Evolutionary conservation across 2,797 vertebrate species (phyloP), one percentile per base, ranked within the genome.

Genomic region (Ispidina lecontei): DNA sequence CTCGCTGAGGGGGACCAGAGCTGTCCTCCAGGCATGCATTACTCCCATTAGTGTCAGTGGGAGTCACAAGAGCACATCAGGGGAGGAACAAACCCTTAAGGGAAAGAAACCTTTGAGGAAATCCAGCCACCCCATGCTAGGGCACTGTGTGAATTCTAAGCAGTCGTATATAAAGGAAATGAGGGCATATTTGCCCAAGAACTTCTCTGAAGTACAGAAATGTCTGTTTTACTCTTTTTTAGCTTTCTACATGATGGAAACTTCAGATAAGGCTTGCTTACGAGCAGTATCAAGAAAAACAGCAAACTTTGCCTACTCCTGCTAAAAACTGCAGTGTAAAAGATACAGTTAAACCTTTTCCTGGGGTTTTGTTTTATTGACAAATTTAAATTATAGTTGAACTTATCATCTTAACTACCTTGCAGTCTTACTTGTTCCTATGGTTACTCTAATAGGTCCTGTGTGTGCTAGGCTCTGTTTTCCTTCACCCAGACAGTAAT

Each of bases 81-180:
- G 59, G 78, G 47, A 84, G 74, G 86, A 95, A 87, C 44, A 82
- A 90, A 79, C 13, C 71, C 80, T 90, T 82, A 58, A 84, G 89
- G 47, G 44, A 91, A 90, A 75, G 52, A 86, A 94, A 90, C 7
- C 11, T 86, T 74, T 84, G 70, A 95, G 1, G 0, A 91, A 86
- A 93, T 58, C 29, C 64, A 90, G 37, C 26, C 71, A 90, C 64
- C 21, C 76, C 25, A 11, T 70, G 37, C 29, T 65, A 76, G 46
- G 49, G 33, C 25, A 54, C 73, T 77, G 41, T 63, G 58, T 59
- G 47, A 90, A 88, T 94, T 92, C 76, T 74, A 59, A 93, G 80
- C 73, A 80, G 68, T 22, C 7, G 3, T 16, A 73, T 87, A 56
- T 91, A 77, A 93, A 87, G 56, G 17, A 93, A 93, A 92, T 79